Evolutionary conservation across 2,797 vertebrate species (phyloP).

Genomic region (Paratrypauchen microcephalus): DNA sequence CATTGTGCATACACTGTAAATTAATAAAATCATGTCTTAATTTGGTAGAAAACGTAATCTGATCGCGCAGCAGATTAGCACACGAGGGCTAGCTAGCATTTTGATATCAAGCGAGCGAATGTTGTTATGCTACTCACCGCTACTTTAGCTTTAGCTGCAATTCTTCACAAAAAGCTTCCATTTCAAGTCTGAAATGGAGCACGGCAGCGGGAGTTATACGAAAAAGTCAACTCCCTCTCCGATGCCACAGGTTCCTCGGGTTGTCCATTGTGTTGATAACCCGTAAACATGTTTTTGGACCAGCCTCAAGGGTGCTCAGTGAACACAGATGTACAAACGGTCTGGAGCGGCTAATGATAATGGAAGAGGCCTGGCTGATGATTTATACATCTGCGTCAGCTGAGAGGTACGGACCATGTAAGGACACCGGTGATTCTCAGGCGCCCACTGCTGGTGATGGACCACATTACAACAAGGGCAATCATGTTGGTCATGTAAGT

Average conservation of each 20-base stretch:
- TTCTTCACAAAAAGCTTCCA: constrained; percentile 30
- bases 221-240: neutral
- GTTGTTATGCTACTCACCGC: constrained; percentile 42
- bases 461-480: constrained; percentile 21
- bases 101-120: neutral
- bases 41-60: neutral
- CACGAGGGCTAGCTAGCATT: constrained; percentile 21
- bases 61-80: constrained; percentile 3
- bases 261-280: neutral
- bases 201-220: neutral
- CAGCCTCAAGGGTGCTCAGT: neutral
- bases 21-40: neutral
- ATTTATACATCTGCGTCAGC: constrained; percentile 24
- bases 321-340: neutral
- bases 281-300: constrained; percentile 25
- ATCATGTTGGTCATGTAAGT: neutral
- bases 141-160: constrained; percentile 29
- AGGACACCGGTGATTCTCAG: neutral
- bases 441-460: constrained; percentile 22
- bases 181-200: constrained; percentile 9
- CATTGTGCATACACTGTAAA: neutral
- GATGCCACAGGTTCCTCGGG: neutral
- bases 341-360: fast-evolving
- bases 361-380: fast-evolving
- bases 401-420: fast-evolving